Percentiles rank a stretch among this genome's conserved stretches.
These are phyloP conservation scores for Pentalonia nigronervosa DNA, from an alignment of 1,140 invertebrate species.

Conservation along the genomic window DNA sequence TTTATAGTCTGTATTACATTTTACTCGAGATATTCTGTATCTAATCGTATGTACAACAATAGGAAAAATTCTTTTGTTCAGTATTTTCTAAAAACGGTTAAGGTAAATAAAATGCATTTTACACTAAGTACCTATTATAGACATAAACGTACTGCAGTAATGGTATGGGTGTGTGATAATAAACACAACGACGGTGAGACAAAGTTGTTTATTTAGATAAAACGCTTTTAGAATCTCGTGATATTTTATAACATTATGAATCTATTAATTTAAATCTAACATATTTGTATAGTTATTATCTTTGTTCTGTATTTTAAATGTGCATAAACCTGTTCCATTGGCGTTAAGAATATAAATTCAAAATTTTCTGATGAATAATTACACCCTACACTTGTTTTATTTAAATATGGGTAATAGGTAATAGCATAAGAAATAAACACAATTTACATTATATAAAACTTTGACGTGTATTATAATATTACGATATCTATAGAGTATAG, in stretches of 20 bases:
- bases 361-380: neutral
- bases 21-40: neutral
- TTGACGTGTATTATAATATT: neutral
- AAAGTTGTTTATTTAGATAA: neutral
- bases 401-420: neutral
- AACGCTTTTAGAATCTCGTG: neutral
- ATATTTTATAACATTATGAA: neutral
- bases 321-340: neutral
- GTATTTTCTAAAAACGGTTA: neutral
- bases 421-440: neutral
- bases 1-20: neutral
- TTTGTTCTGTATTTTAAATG: neutral
- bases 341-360: neutral
- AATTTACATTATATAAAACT: neutral
- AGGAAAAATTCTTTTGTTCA: neutral
- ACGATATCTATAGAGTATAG: neutral
- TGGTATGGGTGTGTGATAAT: neutral
- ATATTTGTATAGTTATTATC: neutral
- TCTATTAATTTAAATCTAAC: neutral
- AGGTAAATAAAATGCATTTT: neutral
- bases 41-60: neutral
- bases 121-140: neutral
- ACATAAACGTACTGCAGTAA: neutral
- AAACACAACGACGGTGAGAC: neutral
- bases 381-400: neutral